Base-by-base conservation (phyloP, 2,888 invertebrate species). In the Arge pagana region DNA sequence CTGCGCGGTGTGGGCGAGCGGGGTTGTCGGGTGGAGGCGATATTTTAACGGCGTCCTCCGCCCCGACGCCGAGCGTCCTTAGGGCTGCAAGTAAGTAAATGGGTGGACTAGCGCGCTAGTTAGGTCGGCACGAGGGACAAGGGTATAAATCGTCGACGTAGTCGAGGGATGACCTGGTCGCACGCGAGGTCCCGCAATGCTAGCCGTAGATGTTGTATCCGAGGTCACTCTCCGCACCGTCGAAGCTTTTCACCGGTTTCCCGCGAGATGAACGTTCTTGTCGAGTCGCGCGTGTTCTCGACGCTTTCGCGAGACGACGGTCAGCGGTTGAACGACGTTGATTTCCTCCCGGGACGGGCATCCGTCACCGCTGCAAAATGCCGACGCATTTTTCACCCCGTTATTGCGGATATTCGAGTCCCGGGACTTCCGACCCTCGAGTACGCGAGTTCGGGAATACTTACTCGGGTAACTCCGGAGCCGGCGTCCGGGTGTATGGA, bases 101-200 rank as follows among this genome's bases (percentile, higher is more conserved):
- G 74, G 71, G 68, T 70, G 71, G 73, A 74, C 75, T 42, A 45
- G 19, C 21, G 45, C 21, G 23, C 30, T 73, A 71, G 75, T 74
- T 74, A 70, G 70, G 67, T 71, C 63, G 65, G 67, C 64, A 62
- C 66, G 71, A 71, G 72, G 74, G 74, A 74, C 70, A 70, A 68
- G 68, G 63, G 70, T 67, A 75, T 75, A 75, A 74, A 75, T 75
- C 72, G 66, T 74, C 71, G 59, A 59, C 59, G 63, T 58, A 65
- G 65, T 66, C 74, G 75, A 74, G 74, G 74, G 75, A 76, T 75
- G 72, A 72, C 70, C 70, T 54, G 50, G 59, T 56, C 66, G 72
- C 75, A 76, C 73, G 73, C 71, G 58, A 71, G 59, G 64, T 70
- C 66, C 63, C 63, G 19, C 33, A 16, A 30, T 23, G 23, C 33